Percentiles rank a stretch among this genome's conserved stretches.
These are phyloP conservation scores for Hemibagrus wyckioides DNA, from an alignment of 2,113 vertebrate genomes.

Conservation along the genomic window DNA sequence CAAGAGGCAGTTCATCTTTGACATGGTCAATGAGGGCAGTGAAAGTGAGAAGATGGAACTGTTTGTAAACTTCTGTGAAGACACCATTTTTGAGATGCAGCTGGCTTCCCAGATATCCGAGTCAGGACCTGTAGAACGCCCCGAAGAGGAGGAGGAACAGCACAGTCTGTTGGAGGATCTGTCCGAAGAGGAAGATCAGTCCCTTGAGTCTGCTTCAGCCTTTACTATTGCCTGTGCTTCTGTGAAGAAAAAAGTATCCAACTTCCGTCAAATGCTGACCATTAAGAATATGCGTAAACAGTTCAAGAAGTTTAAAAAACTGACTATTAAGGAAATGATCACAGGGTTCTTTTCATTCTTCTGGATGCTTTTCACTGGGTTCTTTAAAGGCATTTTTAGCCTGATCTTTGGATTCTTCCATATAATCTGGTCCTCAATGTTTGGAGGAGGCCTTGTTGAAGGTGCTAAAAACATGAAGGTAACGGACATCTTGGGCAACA, in stretches of 20 bases:
- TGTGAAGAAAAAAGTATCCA: conserved; percentile 74
- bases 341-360: conserved; percentile 90
- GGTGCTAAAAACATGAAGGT: conserved; percentile 98
- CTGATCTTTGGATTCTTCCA: conserved; percentile 91
- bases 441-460: conserved; percentile 94
- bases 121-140: conserved; percentile 81
- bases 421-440: conserved; percentile 92
- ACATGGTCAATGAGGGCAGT: conserved; percentile 94
- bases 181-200: conserved; percentile 74
- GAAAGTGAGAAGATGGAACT: conserved; percentile 99
- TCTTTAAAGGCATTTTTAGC: conserved; percentile 83
- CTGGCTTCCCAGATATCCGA: conserved; percentile 96
- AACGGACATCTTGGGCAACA: conserved; percentile 95
- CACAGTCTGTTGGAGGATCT: conserved; percentile 75
- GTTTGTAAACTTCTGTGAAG: conserved; percentile 98
- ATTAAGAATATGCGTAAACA: conserved; percentile 84
- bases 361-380: conserved; percentile 87
- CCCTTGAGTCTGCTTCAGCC: conserved; percentile 82
- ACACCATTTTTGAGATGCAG: conserved; percentile 99
- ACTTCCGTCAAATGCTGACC: conserved; percentile 77
- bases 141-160: conserved; percentile 76
- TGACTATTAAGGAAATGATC: conserved; percentile 86
- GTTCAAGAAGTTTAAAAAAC: conserved; percentile 86
- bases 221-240: conserved; percentile 83
- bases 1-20: conserved; percentile 96